Conservation (phyloP, 2,888 invertebrate species). For the Melanophora roralis region DNA sequence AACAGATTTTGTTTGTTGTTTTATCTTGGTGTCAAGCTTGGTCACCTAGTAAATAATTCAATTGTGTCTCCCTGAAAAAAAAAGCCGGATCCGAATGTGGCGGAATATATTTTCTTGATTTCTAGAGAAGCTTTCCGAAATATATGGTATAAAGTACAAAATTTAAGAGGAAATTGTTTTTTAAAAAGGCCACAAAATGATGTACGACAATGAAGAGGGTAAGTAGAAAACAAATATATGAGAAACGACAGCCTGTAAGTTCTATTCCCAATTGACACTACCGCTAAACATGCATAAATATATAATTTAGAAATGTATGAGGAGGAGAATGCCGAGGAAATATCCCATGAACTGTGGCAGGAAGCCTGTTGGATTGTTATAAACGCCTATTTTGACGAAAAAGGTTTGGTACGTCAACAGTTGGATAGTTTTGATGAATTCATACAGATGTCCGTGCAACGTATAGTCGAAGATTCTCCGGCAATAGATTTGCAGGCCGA, state of each 20-base stretch:
- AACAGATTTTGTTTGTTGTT: too few relatives aligned
- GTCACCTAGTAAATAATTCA: too few relatives aligned
- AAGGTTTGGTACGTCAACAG: slow-evolving; percentile 98
- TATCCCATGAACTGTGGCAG: slow-evolving; percentile 98
- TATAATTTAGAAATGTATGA: slow-evolving; percentile 83
- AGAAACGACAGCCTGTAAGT: too few relatives aligned
- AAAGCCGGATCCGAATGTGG: not conserved
- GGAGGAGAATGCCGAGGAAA: slow-evolving; percentile 95
- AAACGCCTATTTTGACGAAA: slow-evolving; percentile 99
- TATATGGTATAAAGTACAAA: not conserved
- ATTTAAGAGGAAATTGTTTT: slow-evolving; percentile 51
- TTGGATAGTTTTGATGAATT: slow-evolving; percentile 99
- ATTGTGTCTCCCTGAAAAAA: not conserved
- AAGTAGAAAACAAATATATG: slow-evolving; percentile 46
- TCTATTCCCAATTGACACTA: too few relatives aligned
- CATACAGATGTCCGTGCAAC: slow-evolving; percentile 98
- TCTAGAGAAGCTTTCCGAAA: slow-evolving; percentile 25
- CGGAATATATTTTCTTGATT: not conserved
- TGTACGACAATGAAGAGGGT: slow-evolving; percentile 77
- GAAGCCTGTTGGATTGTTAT: slow-evolving; percentile 99
- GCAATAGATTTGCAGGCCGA: slow-evolving; percentile 98
- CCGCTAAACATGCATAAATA: too few relatives aligned
- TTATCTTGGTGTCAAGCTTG: too few relatives aligned
- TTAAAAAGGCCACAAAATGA: slow-evolving; percentile 65
- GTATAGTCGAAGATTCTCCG: slow-evolving; percentile 99